Percentiles rank a stretch among this genome's conserved stretches.
Conservation (phyloP, 2,888 invertebrate species). For the Neelides folsomi region DNA sequence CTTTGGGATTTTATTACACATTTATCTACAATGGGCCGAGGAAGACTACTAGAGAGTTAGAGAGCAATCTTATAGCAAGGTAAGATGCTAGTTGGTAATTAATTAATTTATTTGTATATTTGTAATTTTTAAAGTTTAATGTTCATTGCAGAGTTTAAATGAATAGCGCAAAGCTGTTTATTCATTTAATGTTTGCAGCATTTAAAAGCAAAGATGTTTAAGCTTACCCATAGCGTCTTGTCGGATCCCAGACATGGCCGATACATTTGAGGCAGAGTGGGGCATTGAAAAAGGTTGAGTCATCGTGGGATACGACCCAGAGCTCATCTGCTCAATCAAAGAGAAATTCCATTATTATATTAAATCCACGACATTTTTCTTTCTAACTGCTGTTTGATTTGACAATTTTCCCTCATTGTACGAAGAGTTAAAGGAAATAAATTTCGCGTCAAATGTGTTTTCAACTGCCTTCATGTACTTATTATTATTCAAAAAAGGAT, state of each 20-base stretch:
- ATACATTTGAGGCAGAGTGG: slow-evolving; percentile 78
- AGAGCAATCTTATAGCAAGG: not conserved
- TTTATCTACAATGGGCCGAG: slow-evolving; percentile 3
- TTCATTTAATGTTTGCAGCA: too few relatives aligned
- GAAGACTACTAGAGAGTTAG: not conserved
- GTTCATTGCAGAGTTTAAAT: too few relatives aligned
- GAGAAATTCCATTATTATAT: slow-evolving; percentile 38
- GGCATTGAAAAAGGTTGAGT: slow-evolving; percentile 91
- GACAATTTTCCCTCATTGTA: too few relatives aligned
- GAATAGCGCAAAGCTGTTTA: too few relatives aligned
- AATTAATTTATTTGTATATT: too few relatives aligned
- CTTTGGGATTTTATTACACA: slow-evolving; percentile 31
- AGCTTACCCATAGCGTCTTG: slow-evolving; percentile 68
- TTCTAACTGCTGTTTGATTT: too few relatives aligned
- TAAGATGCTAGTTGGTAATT: too few relatives aligned
- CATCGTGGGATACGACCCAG: slow-evolving; percentile 82
- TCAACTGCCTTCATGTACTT: too few relatives aligned
- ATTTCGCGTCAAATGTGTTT: too few relatives aligned
- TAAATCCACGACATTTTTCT: not conserved
- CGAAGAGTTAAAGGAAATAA: too few relatives aligned
- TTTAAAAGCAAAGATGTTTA: not conserved
- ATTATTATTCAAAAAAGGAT: too few relatives aligned
- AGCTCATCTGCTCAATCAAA: slow-evolving; percentile 59
- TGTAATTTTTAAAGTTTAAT: too few relatives aligned
- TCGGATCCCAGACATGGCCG: slow-evolving; percentile 74